These are phyloP conservation scores for Eurytemora carolleeae DNA, from an alignment of 1,140 invertebrate genomes.

Conservation along the genomic window DNA sequence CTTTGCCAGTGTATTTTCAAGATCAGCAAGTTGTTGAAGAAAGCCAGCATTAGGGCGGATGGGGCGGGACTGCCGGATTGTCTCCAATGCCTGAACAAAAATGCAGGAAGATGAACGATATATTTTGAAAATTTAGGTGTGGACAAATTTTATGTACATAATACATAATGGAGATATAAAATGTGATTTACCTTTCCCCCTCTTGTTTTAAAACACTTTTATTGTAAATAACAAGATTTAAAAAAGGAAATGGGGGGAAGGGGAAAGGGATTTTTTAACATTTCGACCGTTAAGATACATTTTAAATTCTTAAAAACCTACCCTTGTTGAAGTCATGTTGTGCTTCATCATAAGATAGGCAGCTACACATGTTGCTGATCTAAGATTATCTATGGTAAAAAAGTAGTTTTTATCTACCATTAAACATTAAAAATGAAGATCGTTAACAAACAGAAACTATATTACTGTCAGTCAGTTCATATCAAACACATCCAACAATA, in stretches of 20 bases:
- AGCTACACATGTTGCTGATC: constrained; percentile 7
- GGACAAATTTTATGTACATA: neutral
- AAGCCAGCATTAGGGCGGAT: constrained; percentile 14
- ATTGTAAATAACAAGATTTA: neutral
- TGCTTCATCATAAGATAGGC: constrained; percentile 13
- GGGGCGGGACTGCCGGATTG: constrained; percentile 11
- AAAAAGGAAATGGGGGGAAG: neutral
- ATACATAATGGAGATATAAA: neutral
- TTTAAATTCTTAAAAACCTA: neutral
- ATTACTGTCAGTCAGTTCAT: too few species aligned
- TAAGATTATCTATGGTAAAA: too few species aligned
- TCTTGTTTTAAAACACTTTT: neutral
- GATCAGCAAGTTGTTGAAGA: constrained; percentile 13
- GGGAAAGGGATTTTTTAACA: neutral
- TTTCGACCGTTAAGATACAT: neutral
- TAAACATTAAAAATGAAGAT: too few species aligned
- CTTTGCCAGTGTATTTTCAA: constrained; percentile 5
- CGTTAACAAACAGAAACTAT: too few species aligned
- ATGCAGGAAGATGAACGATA: too few species aligned
- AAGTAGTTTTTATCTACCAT: too few species aligned
- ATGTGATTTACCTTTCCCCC: neutral
- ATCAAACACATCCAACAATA: too few species aligned
- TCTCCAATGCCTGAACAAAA: constrained; percentile 1
- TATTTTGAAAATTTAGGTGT: too few species aligned
- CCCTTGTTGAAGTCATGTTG: neutral